phyloP scores from a whole-genome alignment of 2,888 invertebrate species.

The Mamestra brassicae region DNA sequence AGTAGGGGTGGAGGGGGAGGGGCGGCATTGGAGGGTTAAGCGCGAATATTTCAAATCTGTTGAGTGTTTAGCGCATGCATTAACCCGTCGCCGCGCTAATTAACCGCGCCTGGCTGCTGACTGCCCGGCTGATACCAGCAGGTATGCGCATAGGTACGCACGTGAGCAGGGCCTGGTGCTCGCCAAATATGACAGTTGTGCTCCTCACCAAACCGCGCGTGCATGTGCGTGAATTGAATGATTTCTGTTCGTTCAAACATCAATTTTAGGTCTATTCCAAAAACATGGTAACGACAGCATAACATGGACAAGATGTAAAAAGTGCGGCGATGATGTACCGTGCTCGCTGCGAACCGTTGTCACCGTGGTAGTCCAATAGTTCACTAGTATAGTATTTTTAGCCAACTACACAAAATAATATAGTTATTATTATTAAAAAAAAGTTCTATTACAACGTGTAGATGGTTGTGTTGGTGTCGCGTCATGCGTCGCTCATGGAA shows the following conservation, averaged over 20 bases:
- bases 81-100: conserved; percentile 50
- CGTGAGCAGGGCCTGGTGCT: not conserved
- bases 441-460: conserved; percentile 50
- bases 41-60: conserved; percentile 66
- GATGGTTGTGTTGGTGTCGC: conserved; percentile 33
- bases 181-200: not conserved
- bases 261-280: not conserved
- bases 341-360: not conserved
- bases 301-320: not conserved
- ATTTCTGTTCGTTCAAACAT: not conserved
- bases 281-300: not conserved
- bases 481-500: conserved; percentile 3
- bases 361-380: not conserved
- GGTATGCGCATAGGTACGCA: not conserved
- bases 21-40: conserved; percentile 34
- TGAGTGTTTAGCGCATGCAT: conserved; percentile 63
- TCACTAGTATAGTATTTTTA: conserved; percentile 34
- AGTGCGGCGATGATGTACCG: not conserved
- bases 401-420: conserved; percentile 31
- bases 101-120: conserved; percentile 5
- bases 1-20: conserved; percentile 6
- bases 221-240: not conserved
- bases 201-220: not conserved
- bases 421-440: not conserved
- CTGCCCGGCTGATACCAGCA: not conserved